These are phyloP conservation scores for Auanema sp. DNA, from an alignment of 2,888 invertebrate species.

Conservation along the genomic window DNA sequence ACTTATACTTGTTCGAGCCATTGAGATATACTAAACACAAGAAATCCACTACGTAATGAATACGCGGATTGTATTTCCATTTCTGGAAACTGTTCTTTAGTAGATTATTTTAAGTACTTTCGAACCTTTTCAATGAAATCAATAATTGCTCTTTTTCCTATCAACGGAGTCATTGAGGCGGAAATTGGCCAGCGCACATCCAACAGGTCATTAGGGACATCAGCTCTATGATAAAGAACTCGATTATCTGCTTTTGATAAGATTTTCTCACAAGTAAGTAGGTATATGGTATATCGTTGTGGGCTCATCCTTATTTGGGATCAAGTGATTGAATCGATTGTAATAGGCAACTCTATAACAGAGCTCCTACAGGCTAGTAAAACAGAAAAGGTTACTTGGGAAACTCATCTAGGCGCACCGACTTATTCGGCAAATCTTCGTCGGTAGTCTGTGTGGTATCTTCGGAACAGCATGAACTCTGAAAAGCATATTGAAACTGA, in stretches of 20 bases:
- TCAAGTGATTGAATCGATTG: no score
- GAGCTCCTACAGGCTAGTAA: no score
- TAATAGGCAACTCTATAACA: no score
- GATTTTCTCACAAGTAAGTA: no score
- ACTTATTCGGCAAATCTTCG: not conserved
- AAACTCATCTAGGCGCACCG: no score
- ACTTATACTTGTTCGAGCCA: conserved; percentile 17
- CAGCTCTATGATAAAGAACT: no score
- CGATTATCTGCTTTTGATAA: no score
- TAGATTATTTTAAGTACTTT: no score
- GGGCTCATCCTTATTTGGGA: no score
- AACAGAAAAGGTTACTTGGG: no score
- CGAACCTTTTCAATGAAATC: conserved; percentile 17
- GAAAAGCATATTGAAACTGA: no score
- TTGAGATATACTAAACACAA: conserved; percentile 12
- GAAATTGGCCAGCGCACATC: conserved; percentile 12
- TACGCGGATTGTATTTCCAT: conserved; percentile 12
- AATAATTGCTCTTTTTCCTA: conserved; percentile 13
- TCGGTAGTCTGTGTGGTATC: not conserved
- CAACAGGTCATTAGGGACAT: not conserved
- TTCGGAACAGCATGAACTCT: not conserved
- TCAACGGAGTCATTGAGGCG: conserved; percentile 12
- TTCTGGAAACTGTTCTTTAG: conserved; percentile 7
- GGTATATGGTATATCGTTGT: no score
- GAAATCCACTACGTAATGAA: conserved; percentile 15